Percentiles rank a stretch among this genome's conserved stretches.
Evolutionary conservation across 2,113 vertebrate species (phyloP).

Genomic region (Porphyrio hochstetteri): DNA sequence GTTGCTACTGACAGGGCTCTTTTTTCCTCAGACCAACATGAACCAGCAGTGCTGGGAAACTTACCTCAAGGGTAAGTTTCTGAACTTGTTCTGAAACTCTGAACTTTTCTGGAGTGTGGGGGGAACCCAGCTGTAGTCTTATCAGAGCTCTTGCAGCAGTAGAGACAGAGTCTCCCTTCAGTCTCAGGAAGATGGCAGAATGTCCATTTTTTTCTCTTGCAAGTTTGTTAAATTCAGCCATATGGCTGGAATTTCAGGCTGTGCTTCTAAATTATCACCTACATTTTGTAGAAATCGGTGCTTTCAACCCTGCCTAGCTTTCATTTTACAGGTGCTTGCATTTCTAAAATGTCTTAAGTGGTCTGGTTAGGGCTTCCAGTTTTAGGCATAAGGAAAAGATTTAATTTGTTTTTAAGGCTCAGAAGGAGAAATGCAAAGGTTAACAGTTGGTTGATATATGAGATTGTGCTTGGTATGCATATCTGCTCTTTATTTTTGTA

Average conservation of each 20-base stretch:
- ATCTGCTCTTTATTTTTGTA: slow-evolving; percentile 27
- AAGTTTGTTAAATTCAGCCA: neutral
- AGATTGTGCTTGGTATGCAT: neutral
- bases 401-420: neutral
- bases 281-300: neutral
- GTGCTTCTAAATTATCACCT: neutral
- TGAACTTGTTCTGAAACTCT: neutral
- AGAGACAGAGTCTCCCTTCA: neutral
- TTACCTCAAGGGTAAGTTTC: neutral
- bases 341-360: neutral
- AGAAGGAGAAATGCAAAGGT: slow-evolving; percentile 30
- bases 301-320: neutral
- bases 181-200: neutral
- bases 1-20: neutral
- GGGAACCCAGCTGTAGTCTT: neutral
- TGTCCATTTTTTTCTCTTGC: neutral
- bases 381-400: slow-evolving; percentile 1
- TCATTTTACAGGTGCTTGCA: neutral
- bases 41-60: neutral
- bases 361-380: neutral
- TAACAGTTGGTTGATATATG: slow-evolving; percentile 20
- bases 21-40: neutral
- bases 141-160: neutral
- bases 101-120: neutral
- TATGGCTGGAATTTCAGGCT: neutral